Evolutionary conservation across 2,888 invertebrate genomes (phyloP).

Genomic region (Drosophila infuscata): DNA sequence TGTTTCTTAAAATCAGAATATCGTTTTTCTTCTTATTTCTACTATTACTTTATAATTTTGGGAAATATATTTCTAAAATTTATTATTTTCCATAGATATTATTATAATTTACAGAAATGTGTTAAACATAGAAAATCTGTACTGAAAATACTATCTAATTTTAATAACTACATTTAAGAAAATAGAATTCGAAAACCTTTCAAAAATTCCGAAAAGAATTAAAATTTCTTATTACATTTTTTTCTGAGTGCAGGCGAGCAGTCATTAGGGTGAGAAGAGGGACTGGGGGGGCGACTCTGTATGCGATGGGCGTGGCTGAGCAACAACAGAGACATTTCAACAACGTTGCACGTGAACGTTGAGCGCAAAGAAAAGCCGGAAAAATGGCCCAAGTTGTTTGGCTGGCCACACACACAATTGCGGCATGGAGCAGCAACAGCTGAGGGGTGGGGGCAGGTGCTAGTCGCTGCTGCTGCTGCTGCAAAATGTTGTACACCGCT

Average conservation of each 20-base stretch:
- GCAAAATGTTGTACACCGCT: conserved; percentile 52
- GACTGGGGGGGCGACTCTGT: conserved; percentile 5
- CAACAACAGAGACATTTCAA: conserved; percentile 29
- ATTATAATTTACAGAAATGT: too few species aligned
- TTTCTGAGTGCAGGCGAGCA: conserved; percentile 15
- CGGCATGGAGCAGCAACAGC: background rate
- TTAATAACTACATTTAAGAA: too few species aligned
- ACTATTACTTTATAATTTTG: too few species aligned
- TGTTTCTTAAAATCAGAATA: too few species aligned
- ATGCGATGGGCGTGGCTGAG: conserved; percentile 59
- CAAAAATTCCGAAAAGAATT: too few species aligned
- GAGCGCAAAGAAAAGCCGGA: conserved; percentile 73
- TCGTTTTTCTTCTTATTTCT: too few species aligned
- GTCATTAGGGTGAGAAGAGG: conserved; percentile 13
- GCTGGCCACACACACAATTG: conserved; percentile 56
- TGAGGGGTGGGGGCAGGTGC: background rate
- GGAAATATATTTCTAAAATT: too few species aligned
- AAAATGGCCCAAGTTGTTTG: conserved; percentile 77
- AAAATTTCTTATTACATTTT: background rate
- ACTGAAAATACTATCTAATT: too few species aligned
- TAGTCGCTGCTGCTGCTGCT: background rate
- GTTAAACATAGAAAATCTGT: too few species aligned
- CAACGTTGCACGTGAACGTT: conserved; percentile 65
- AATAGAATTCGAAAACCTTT: too few species aligned
- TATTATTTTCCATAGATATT: too few species aligned